phyloP scores from a whole-genome alignment of 2,888 invertebrate genomes.

The Platycheirus rosarum region DNA sequence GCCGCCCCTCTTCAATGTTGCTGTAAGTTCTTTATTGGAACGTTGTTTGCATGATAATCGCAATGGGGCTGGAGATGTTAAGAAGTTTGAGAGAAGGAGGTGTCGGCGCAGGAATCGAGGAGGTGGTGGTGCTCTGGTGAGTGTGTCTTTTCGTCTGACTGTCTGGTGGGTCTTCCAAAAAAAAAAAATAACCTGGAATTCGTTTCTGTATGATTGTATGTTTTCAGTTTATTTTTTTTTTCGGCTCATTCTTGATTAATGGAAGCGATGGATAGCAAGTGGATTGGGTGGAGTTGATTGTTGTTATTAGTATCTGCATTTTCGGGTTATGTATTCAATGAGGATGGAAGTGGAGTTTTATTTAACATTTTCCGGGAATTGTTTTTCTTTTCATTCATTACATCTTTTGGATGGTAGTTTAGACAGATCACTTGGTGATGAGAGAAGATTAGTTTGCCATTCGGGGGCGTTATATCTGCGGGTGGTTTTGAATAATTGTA shows the following conservation, averaged over 20 bases:
- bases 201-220: constrained; percentile 43
- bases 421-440: background rate
- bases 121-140: constrained; percentile 50
- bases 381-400: constrained; percentile 34
- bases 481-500: constrained; percentile 18
- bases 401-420: constrained; percentile 1
- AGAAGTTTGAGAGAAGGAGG: constrained; percentile 24
- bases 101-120: background rate
- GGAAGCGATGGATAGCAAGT: constrained; percentile 58
- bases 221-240: constrained; percentile 15
- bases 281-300: constrained; percentile 53
- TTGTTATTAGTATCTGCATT: constrained; percentile 33
- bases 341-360: constrained; percentile 11
- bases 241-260: constrained; percentile 54
- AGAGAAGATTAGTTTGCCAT: background rate
- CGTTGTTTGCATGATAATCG: constrained; percentile 71
- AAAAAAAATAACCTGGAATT: constrained; percentile 41
- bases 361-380: constrained; percentile 19
- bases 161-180: constrained; percentile 57
- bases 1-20: background rate
- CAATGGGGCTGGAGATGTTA: constrained; percentile 9
- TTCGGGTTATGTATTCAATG: background rate
- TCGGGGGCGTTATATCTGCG: background rate
- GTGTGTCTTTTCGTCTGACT: constrained; percentile 62
- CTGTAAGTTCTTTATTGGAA: constrained; percentile 66